Evolutionary conservation across 1,140 invertebrate species (phyloP), one percentile per base, ranked within the genome.

Genomic region (Metaphire vulgaris): DNA sequence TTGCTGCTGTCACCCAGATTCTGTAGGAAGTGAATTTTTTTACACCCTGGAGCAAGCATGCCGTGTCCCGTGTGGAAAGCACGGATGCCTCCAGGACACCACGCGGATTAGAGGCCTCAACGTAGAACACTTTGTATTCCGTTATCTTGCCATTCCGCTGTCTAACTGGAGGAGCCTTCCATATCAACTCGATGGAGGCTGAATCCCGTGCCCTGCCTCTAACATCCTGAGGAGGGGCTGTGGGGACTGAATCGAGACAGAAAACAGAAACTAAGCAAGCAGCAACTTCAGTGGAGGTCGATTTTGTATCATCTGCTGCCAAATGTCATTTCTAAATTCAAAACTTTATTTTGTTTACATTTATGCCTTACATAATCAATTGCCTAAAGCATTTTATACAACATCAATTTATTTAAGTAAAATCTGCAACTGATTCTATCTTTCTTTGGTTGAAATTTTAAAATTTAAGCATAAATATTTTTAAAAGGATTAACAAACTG

Each of bases 1-100:
- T 98, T 82, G 93, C 94, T 71, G 96, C 96, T 79, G 95, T 87
- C 80, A 98, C 92, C 94, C 93, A 96, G 79, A 98, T 92, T 83
- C 92, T 91, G 89, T 98, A 98, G 83, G 96, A 91, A 74, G 95
- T 97, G 93, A 93, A 98, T 78, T 93, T 92, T 85, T 92, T 91
- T 79, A 98, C 90, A 85, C 94, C 92, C 84, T 95, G 6, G 41
- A 56, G 41, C 41, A 56, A 56, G 21, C 41, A 56, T 6, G 41
- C 6, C 6, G 41, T 56, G 21, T 56, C 41, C 41, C 21, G 41
- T 56, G 6, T 56, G 41, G 41, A 6, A 6, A 56, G 41, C 6
- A 56, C 41, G 41, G 41, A 56, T 21, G 41, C 41, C 21, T 56
- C 41, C 6, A 56, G 41, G 6, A 6, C 6, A 56, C 41, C 41